Evolutionary conservation across 2,113 vertebrate genomes (phyloP), one percentile per base, ranked within the genome.

Genomic region (Cryptotis parvus): DNA sequence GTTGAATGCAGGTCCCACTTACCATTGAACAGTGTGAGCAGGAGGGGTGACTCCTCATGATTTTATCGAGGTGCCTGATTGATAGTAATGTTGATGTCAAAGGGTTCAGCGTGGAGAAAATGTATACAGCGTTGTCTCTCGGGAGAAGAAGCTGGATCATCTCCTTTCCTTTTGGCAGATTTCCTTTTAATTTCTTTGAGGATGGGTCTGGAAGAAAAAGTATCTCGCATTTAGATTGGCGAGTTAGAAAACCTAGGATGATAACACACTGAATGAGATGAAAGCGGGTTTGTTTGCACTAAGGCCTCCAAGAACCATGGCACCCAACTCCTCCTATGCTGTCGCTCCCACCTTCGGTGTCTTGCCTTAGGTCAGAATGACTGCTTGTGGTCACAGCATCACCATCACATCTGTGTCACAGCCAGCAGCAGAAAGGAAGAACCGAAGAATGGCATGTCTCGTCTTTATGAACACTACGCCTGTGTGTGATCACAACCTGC

Each of bases 371-470:
- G 22, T 18, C 55, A 72, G 24, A 87, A 72, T 84, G 12, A 52
- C 37, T 77, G 43, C 41, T 83, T n/a, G n/a, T n/a, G n/a, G n/a
- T n/a, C n/a, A n/a, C 4, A 68, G 3, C 80, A 8, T 63, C 88
- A 74, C 74, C 74, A 27, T 86, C 24, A 26, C 20, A 58, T 37
- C 80, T 92, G 26, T 78, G 49, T 91, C 74, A 58, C n/a, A 89
- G 27, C 66, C 65, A 61, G 27, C 68, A 68, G 68, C 22, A 43
- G 41, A 49, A 43, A 78, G 41, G 52, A 43, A 81, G 66, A 41
- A n/a, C 58, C 63, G 10, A 85, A 76, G 45, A 45, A 74, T 10
- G 10, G 33, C 0, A n/a, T n/a, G n/a, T n/a, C n/a, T n/a, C n/a
- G n/a, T n/a, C n/a, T n/a, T n/a, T n/a, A n/a, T n/a, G n/a, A n/a